Percentiles rank a stretch among this genome's conserved stretches.
Evolutionary conservation across 2,113 vertebrate species (phyloP).

Genomic region (Sebastes schlegelii): DNA sequence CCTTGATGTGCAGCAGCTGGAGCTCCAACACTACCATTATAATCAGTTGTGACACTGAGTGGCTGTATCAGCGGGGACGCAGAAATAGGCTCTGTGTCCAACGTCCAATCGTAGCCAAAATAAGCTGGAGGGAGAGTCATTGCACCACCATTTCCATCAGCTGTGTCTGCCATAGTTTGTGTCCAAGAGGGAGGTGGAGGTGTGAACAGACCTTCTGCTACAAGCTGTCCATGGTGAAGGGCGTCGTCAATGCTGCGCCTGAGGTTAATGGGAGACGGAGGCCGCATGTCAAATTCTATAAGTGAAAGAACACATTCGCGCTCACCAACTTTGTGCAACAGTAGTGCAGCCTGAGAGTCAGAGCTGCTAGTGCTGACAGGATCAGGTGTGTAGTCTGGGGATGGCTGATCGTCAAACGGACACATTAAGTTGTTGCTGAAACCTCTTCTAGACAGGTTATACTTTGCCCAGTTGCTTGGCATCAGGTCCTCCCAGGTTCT

Average conservation of each 20-base stretch:
- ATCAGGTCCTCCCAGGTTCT: slow-evolving; percentile 80
- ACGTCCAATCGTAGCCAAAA: slow-evolving; percentile 64
- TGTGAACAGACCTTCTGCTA: slow-evolving; percentile 83
- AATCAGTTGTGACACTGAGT: slow-evolving; percentile 32
- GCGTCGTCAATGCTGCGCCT: slow-evolving; percentile 90
- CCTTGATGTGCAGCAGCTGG: slow-evolving; percentile 17
- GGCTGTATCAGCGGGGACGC: slow-evolving; percentile 71
- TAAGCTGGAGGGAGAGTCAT: slow-evolving; percentile 41
- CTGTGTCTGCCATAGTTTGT: slow-evolving; percentile 37
- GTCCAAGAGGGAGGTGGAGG: slow-evolving; percentile 80
- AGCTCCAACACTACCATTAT: slow-evolving; percentile 23
- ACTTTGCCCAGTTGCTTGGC: slow-evolving; percentile 86
- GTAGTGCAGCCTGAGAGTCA: slow-evolving; percentile 60
- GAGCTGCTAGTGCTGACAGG: slow-evolving; percentile 41
- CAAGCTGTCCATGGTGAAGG: slow-evolving; percentile 86
- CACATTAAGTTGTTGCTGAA: slow-evolving; percentile 83
- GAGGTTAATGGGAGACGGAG: slow-evolving; percentile 91
- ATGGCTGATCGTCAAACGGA: slow-evolving; percentile 76
- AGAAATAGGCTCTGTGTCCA: slow-evolving; percentile 83
- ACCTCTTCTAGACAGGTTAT: slow-evolving; percentile 61
- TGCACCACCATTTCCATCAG: slow-evolving; percentile 1
- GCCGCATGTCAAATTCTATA: slow-evolving; percentile 87
- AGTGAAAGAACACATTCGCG: slow-evolving; percentile 85
- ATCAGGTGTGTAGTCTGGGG: slow-evolving; percentile 47
- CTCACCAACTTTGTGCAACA: slow-evolving; percentile 77